Evolutionary conservation across 2,888 invertebrate species (phyloP).

Genomic region (Cryptops parisi): DNA sequence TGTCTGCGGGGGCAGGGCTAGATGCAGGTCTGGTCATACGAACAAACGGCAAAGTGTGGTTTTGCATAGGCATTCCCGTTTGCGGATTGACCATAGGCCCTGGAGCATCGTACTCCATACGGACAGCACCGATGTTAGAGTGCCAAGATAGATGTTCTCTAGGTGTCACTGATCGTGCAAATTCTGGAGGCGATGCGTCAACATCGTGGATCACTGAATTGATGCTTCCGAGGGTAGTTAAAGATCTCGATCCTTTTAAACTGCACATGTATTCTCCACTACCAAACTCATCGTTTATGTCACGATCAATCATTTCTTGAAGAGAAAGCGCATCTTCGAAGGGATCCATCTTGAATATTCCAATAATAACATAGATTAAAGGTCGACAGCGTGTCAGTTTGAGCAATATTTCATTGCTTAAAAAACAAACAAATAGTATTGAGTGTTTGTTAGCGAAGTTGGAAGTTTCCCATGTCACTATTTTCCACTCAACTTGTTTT

Average conservation of each 20-base stretch:
- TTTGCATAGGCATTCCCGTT: slow-evolving; percentile 34
- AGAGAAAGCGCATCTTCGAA: slow-evolving; percentile 39
- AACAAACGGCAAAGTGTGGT: background rate
- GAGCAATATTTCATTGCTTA: too few relatives aligned
- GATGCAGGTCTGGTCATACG: slow-evolving; percentile 1
- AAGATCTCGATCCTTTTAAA: background rate
- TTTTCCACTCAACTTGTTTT: too few relatives aligned
- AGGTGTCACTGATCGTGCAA: background rate
- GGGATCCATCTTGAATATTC: slow-evolving; percentile 11
- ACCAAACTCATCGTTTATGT: slow-evolving; percentile 72
- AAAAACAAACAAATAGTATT: too few relatives aligned
- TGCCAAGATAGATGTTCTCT: too few relatives aligned
- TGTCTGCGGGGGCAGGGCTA: slow-evolving; percentile 6
- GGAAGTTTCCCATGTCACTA: too few relatives aligned
- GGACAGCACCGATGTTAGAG: background rate
- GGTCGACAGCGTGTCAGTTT: too few relatives aligned
- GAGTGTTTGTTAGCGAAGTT: too few relatives aligned
- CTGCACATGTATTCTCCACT: slow-evolving; percentile 31
- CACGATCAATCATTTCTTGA: slow-evolving; percentile 80
- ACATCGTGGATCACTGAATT: background rate
- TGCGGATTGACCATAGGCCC: slow-evolving; percentile 80
- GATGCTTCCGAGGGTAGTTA: background rate
- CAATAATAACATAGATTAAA: too few relatives aligned
- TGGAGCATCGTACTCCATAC: slow-evolving; percentile 52
- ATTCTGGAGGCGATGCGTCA: background rate